phyloP scores from a whole-genome alignment of 2,113 vertebrate species.

The Hystrix cristata region DNA sequence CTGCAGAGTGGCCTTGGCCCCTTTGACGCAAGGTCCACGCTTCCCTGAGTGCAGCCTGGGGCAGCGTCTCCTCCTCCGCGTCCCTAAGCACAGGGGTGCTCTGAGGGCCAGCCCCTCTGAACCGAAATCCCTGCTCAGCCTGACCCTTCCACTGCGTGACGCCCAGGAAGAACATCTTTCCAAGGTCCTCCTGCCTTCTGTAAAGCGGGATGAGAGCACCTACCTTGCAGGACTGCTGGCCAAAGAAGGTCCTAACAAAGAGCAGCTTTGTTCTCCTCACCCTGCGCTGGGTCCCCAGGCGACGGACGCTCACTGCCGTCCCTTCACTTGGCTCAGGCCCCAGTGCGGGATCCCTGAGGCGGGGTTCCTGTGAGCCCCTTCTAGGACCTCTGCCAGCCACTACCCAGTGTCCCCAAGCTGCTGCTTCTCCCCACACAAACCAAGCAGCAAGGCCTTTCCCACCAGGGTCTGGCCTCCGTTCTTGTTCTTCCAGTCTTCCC shows the following conservation, averaged over 20 bases:
- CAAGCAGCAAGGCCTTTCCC: rapidly evolving
- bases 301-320: neutral
- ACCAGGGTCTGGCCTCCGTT: neutral
- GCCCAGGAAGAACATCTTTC: neutral
- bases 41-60: neutral
- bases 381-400: neutral
- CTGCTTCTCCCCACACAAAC: neutral
- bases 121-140: neutral
- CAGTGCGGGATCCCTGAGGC: neutral
- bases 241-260: neutral
- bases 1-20: neutral
- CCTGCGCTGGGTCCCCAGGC: neutral
- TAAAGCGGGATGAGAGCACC: neutral
- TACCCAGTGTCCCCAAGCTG: neutral
- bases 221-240: slow-evolving; percentile 34
- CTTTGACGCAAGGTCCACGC: rapidly evolving
- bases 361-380: neutral
- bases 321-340: neutral
- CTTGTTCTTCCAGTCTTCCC: neutral
- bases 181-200: neutral
- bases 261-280: neutral
- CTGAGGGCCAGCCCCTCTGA: neutral
- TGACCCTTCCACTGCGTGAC: too few relatives aligned
- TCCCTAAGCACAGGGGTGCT: rapidly evolving
- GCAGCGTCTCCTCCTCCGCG: rapidly evolving